Evolutionary conservation across 2,113 vertebrate genomes (phyloP).

Genomic region (Mystacornis crossleyi): DNA sequence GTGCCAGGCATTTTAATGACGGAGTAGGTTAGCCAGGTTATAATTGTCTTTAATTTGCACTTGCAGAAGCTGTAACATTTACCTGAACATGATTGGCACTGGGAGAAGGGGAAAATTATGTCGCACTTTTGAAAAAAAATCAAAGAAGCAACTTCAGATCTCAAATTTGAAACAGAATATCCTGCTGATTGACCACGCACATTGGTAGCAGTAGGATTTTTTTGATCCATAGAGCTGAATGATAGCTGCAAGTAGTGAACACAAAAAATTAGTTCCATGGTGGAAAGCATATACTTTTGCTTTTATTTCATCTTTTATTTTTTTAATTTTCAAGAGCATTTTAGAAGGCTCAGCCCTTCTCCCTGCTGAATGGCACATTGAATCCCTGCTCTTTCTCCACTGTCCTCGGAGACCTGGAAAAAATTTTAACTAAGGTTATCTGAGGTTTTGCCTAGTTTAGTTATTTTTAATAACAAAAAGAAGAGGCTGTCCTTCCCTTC

Average conservation of each 20-base stretch:
- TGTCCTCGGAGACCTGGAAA: background rate
- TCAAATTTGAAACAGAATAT: slow-evolving; percentile 39
- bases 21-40: slow-evolving; percentile 26
- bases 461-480: slow-evolving; percentile 28
- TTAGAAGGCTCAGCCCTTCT: background rate
- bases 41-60: slow-evolving; percentile 59
- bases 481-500: background rate
- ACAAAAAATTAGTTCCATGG: background rate
- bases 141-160: slow-evolving; percentile 50
- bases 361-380: background rate
- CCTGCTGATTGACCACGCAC: slow-evolving; percentile 28
- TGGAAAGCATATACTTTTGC: background rate
- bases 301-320: background rate
- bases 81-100: slow-evolving; percentile 4
- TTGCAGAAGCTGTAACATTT: slow-evolving; percentile 45
- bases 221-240: slow-evolving; percentile 6
- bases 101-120: slow-evolving; percentile 31
- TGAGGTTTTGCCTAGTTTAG: background rate
- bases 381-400: background rate
- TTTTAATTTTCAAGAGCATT: background rate
- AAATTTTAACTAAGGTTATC: slow-evolving; percentile 16
- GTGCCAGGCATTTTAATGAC: slow-evolving; percentile 39
- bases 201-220: background rate
- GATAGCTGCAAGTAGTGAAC: background rate
- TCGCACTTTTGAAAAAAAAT: background rate